These are phyloP conservation scores for Megaptera novaeangliae DNA, from an alignment of 2,113 vertebrate genomes.

Conservation along the genomic window DNA sequence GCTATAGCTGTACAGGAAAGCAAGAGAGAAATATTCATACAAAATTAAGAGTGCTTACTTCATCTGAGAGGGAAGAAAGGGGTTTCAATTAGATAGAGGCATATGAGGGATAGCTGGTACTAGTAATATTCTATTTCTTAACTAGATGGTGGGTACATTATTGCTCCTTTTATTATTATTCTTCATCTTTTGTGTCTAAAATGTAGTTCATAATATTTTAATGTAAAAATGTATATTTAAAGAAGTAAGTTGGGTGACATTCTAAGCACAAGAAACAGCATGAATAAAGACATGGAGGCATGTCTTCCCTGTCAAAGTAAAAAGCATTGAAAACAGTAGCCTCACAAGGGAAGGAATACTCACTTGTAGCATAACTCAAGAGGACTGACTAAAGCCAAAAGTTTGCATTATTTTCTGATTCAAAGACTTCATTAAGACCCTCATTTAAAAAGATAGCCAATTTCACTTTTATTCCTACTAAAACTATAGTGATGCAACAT, in stretches of 20 bases:
- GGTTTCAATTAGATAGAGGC: background rate
- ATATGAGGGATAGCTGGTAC: background rate
- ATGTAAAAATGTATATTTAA: background rate
- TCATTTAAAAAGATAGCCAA: background rate
- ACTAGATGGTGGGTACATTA: no score
- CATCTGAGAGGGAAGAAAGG: background rate
- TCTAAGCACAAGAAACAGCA: background rate
- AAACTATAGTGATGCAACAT: background rate
- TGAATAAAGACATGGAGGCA: background rate
- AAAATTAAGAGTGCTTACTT: background rate
- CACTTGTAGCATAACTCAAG: background rate
- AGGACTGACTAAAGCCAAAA: background rate
- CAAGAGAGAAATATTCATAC: background rate
- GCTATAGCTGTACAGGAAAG: background rate
- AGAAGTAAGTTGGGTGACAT: background rate
- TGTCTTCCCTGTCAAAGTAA: background rate
- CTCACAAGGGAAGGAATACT: background rate
- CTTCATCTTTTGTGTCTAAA: background rate
- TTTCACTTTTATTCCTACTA: background rate
- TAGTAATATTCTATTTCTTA: background rate
- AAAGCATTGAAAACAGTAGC: background rate
- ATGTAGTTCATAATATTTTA: background rate
- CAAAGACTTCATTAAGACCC: background rate
- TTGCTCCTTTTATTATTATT: background rate
- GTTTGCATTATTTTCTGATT: background rate